Conservation (phyloP, 2,113 vertebrate genomes). For the Tetrax tetrax region DNA sequence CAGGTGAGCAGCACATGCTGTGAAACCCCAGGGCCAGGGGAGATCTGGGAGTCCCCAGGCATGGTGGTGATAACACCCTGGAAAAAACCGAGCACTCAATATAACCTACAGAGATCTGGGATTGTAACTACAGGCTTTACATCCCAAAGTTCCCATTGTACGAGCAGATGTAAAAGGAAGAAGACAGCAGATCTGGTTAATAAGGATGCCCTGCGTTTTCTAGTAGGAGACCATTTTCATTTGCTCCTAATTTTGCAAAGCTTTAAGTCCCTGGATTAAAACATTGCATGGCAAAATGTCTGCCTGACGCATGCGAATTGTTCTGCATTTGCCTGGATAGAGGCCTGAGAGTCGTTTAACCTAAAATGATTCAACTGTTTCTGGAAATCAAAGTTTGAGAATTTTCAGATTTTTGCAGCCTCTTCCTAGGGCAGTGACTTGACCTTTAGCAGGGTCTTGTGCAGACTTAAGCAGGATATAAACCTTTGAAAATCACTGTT, state of each 20-base stretch:
- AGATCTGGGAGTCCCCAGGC: rapidly evolving
- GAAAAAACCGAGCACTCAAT: background rate
- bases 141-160: background rate
- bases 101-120: background rate
- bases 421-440: background rate
- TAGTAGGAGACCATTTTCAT: background rate
- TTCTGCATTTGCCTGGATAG: background rate
- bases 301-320: background rate
- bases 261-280: background rate
- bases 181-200: background rate
- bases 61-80: background rate
- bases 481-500: background rate
- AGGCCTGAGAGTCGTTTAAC: background rate
- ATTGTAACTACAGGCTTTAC: background rate
- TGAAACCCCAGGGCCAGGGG: background rate
- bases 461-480: background rate
- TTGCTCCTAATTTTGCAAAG: background rate
- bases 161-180: background rate
- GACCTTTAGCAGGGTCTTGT: background rate
- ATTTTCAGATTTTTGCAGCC: background rate
- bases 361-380: background rate
- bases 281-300: background rate
- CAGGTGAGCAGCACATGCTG: background rate
- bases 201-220: background rate
- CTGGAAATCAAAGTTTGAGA: background rate